Base-by-base conservation (phyloP, 2,113 vertebrate genomes). In the Platichthys stellatus region DNA sequence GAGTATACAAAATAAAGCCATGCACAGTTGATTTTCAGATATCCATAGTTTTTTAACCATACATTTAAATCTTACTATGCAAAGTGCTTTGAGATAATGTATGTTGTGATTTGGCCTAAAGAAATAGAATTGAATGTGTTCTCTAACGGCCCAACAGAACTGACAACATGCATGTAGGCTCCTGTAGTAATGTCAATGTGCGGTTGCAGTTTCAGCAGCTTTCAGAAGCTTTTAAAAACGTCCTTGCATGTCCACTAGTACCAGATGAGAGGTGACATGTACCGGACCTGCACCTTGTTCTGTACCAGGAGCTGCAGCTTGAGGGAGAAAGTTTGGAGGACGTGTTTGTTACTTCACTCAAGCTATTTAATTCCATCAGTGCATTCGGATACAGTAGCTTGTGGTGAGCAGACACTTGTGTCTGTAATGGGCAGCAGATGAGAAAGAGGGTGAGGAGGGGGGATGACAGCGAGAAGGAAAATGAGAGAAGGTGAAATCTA, bases 401-500 rank as follows among this genome's bases (percentile, higher is more conserved):
- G 76, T 65, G 65, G 75, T 47, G 51, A 69, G 69, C 57, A 64
- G 51, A 75, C 70, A 51, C 74, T 65, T 2, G 2, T 67, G 67
- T 65, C 57, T 3, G 15, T 71, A 66, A 73, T 80, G 74, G 69
- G 43, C 85, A 63, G 77, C 72, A 86, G 81, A 88, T 80, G 85
- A 86, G 84, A 66, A 74, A 60, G 54, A 53, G 61, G 72, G 65
- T 23, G 63, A 63, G 65, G 76, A 71, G 24, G 45, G 62, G 68
- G 24, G 80, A 38, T 40, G 80, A 88, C 59, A 74, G 68, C 0
- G 2, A 82, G 74, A 78, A 75, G 85, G 74, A 87, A 81, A 81
- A 89, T 78, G 70, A 86, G 84, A 80, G 81, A 71, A 89, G 76
- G 84, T 80, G 74, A 87, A 92, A 92, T 90, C 86, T 90, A 81